phyloP scores from a whole-genome alignment of 2,113 vertebrate species.

The Caranx melampygus region DNA sequence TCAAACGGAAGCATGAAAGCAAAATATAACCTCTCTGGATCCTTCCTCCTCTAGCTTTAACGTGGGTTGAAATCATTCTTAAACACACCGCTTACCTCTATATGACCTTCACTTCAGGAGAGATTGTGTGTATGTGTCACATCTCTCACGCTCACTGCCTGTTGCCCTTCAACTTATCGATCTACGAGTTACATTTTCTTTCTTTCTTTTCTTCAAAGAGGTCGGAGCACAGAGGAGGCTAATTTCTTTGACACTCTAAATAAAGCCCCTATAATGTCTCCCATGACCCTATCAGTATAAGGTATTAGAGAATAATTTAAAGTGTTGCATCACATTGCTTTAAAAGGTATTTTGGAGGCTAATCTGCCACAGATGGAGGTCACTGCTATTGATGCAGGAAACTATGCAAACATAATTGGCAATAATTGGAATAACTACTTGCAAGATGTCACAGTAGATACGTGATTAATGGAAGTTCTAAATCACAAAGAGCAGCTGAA shows the following conservation, averaged over 20 bases:
- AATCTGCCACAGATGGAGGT: background rate
- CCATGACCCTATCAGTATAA: slow-evolving; percentile 7
- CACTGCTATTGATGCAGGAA: background rate
- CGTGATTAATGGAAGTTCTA: background rate
- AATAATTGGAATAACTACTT: background rate
- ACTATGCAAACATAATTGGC: background rate
- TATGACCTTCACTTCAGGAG: slow-evolving; percentile 43
- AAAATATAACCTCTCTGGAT: slow-evolving; percentile 7
- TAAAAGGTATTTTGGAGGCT: slow-evolving; percentile 3
- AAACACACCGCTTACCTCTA: slow-evolving; percentile 18
- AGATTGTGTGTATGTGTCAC: slow-evolving; percentile 28
- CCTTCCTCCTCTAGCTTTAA: background rate
- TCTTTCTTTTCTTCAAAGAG: slow-evolving; percentile 18
- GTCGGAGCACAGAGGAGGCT: slow-evolving; percentile 19
- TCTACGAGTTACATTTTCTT: slow-evolving; percentile 36
- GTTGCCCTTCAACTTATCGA: slow-evolving; percentile 52
- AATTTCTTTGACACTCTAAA: slow-evolving; percentile 23
- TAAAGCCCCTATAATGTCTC: slow-evolving; percentile 21
- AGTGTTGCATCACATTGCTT: slow-evolving; percentile 10
- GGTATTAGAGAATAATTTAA: slow-evolving; percentile 11
- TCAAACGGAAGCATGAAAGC: slow-evolving; percentile 40
- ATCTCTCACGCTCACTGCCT: slow-evolving; percentile 32
- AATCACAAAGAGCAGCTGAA: background rate
- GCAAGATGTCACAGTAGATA: background rate
- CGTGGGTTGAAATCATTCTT: slow-evolving; percentile 34